phyloP scores from a whole-genome alignment of 2,888 invertebrate genomes.

The Abrostola tripartita region DNA sequence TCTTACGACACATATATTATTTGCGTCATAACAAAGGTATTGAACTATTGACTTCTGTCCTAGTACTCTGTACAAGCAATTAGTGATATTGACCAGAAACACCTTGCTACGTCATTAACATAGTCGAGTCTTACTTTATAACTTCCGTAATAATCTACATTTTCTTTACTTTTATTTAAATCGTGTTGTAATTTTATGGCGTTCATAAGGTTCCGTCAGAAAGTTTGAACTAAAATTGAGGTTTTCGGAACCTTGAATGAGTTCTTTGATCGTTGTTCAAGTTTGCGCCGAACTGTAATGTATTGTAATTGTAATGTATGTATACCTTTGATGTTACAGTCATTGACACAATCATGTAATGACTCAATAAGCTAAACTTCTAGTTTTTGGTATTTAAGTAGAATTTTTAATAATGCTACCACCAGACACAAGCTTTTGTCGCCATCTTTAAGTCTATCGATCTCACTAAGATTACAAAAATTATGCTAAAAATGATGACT shows the following conservation, averaged over 20 bases:
- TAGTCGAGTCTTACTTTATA: background rate
- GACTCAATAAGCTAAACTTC: too few relatives aligned
- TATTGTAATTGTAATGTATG: too few relatives aligned
- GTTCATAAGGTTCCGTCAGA: background rate
- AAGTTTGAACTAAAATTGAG: too few relatives aligned
- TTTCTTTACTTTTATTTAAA: background rate
- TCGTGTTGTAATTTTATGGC: background rate
- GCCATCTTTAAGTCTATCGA: too few relatives aligned
- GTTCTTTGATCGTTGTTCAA: background rate
- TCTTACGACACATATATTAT: background rate
- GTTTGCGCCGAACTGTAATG: too few relatives aligned
- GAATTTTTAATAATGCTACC: too few relatives aligned
- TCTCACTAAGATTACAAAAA: too few relatives aligned
- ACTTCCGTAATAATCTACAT: background rate
- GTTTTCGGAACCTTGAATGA: background rate
- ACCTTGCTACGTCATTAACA: background rate
- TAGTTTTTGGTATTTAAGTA: too few relatives aligned
- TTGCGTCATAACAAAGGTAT: conserved; percentile 1
- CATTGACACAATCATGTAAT: background rate
- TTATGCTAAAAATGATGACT: too few relatives aligned
- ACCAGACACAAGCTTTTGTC: too few relatives aligned
- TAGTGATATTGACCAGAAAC: background rate
- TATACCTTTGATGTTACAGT: background rate
- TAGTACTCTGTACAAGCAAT: too few relatives aligned
- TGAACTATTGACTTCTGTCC: conserved; percentile 7